Percentiles rank a stretch among this genome's conserved stretches.
Conservation (phyloP, 2,888 invertebrate genomes). For the Hydriomena furcata region DNA sequence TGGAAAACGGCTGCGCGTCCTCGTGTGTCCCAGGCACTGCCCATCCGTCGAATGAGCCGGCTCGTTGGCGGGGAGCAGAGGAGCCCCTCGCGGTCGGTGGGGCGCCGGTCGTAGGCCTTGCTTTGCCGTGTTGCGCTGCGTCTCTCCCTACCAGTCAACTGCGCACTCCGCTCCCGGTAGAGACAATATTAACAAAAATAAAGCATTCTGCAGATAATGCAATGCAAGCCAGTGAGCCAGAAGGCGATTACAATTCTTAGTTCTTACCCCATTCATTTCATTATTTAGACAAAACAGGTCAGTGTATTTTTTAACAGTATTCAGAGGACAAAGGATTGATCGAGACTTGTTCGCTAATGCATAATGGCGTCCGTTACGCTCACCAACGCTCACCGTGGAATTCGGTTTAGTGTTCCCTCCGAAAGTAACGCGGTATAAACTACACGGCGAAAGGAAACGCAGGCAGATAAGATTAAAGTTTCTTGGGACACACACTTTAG, state of each 20-base stretch:
- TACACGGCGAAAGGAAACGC: not conserved
- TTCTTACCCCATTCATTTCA: slow-evolving; percentile 33
- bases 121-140: slow-evolving; percentile 21
- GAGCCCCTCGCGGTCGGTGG: slow-evolving; percentile 57
- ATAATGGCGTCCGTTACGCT: slow-evolving; percentile 34
- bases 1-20: slow-evolving; percentile 1
- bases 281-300: slow-evolving; percentile 53
- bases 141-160: slow-evolving; percentile 28
- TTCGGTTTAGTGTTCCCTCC: slow-evolving; percentile 17
- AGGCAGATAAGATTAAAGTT: slow-evolving; percentile 8
- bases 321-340: slow-evolving; percentile 21
- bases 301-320: slow-evolving; percentile 51
- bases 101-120: slow-evolving; percentile 53
- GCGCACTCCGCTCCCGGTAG: slow-evolving; percentile 53
- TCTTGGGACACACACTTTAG: not conserved
- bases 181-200: slow-evolving; percentile 53
- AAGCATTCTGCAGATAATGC: slow-evolving; percentile 44
- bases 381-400: too few species aligned
- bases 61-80: slow-evolving; percentile 24
- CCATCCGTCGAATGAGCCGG: slow-evolving; percentile 49
- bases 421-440: not conserved
- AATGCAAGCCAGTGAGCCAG: slow-evolving; percentile 51
- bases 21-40: slow-evolving; percentile 33
- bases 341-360: slow-evolving; percentile 24
- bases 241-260: slow-evolving; percentile 46